Percentiles rank a stretch among this genome's conserved stretches.
Conservation (phyloP, 1,140 invertebrate species). For the Drosophila athabasca region DNA sequence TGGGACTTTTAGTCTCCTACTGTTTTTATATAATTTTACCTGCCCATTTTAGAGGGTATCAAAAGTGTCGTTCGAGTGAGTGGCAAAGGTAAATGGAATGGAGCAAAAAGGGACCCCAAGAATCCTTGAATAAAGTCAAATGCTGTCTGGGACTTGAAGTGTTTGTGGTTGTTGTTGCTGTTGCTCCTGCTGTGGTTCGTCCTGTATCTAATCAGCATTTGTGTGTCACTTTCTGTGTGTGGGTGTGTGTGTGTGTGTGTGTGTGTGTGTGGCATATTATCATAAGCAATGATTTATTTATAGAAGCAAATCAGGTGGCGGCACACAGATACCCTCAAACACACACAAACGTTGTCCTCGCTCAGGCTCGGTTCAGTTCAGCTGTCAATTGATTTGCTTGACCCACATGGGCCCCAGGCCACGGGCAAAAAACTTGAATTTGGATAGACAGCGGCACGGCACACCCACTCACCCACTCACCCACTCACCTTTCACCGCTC, state of each 20-base stretch:
- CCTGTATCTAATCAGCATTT: slow-evolving; percentile 27
- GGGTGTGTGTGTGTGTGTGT: no score
- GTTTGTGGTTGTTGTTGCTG: slow-evolving; percentile 2
- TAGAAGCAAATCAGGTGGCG: slow-evolving; percentile 59
- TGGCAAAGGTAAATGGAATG: no score
- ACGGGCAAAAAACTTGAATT: slow-evolving; percentile 1
- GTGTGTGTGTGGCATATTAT: slow-evolving; percentile 47
- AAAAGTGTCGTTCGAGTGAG: no score
- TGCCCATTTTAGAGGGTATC: no score
- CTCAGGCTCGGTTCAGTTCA: slow-evolving; percentile 53
- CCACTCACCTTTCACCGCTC: no score
- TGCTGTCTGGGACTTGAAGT: slow-evolving; percentile 11
- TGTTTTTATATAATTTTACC: no score
- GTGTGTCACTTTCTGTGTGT: background rate
- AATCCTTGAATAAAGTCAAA: slow-evolving; percentile 47
- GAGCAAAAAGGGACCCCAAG: background rate
- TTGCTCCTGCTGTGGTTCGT: background rate
- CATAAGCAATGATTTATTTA: slow-evolving; percentile 74
- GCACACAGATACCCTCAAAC: slow-evolving; percentile 3
- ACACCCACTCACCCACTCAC: no score
- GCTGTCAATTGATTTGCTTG: slow-evolving; percentile 79
- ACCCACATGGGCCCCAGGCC: slow-evolving; percentile 55
- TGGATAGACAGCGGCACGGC: background rate
- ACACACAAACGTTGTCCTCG: slow-evolving; percentile 47
- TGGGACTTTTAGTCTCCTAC: no score